These are phyloP conservation scores for Lochmaea crataegi DNA, from an alignment of 2,888 invertebrate genomes.

Conservation along the genomic window DNA sequence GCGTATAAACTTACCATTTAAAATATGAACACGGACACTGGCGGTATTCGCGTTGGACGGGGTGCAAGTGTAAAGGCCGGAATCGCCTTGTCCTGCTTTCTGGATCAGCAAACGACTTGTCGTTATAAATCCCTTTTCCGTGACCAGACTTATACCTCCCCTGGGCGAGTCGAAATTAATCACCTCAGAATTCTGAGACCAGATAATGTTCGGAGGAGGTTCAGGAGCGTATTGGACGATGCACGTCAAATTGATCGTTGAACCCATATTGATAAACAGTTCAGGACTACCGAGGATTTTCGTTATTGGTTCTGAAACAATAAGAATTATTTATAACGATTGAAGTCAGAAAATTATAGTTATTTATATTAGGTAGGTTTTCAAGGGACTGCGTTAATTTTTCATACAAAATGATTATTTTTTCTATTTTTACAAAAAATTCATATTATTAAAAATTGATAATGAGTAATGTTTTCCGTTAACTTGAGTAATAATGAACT, in stretches of 20 bases:
- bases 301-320: slow-evolving; percentile 80
- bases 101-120: slow-evolving; percentile 86
- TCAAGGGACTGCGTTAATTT: too few relatives aligned
- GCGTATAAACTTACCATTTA: slow-evolving; percentile 77
- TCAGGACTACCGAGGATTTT: slow-evolving; percentile 85
- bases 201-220: slow-evolving; percentile 84
- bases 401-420: too few relatives aligned
- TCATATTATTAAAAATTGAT: too few relatives aligned
- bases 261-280: slow-evolving; percentile 86
- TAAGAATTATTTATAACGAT: neutral
- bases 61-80: slow-evolving; percentile 85
- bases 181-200: slow-evolving; percentile 83
- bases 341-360: neutral
- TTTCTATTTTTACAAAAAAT: too few relatives aligned
- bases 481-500: too few relatives aligned
- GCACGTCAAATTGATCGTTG: slow-evolving; percentile 90
- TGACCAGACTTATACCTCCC: slow-evolving; percentile 88
- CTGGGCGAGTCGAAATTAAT: slow-evolving; percentile 92
- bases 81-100: slow-evolving; percentile 82
- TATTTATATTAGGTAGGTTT: too few relatives aligned
- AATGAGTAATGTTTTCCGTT: too few relatives aligned
- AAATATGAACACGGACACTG: slow-evolving; percentile 84
- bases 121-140: slow-evolving; percentile 86
- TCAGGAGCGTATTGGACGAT: slow-evolving; percentile 86
- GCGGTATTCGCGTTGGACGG: slow-evolving; percentile 87